Conservation (phyloP, 2,113 vertebrate species). For the Petromus typicus region DNA sequence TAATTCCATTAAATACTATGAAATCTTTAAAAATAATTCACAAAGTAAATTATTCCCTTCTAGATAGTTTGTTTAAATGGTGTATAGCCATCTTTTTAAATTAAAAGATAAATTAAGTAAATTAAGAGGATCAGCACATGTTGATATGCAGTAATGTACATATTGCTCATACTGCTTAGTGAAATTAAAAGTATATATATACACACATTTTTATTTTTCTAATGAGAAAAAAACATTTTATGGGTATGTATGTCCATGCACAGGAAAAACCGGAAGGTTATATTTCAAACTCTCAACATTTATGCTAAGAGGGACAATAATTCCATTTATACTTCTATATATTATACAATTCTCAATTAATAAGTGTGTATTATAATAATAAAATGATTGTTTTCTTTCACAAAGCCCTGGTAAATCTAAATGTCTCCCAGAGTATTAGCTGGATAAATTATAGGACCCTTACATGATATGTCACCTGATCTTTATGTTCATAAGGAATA, state of each 20-base stretch:
- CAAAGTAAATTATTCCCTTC: not conserved
- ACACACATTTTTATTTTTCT: not conserved
- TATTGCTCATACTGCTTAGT: not conserved
- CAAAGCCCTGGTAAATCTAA: conserved; percentile 8
- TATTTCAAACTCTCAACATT: not conserved
- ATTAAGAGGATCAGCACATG: conserved; percentile 17
- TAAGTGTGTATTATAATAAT: not conserved
- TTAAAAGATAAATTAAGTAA: not conserved
- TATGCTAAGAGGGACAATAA: not conserved
- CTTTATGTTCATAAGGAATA: not conserved
- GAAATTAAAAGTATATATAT: not conserved
- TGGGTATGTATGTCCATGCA: not conserved
- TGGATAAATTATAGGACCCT: not conserved
- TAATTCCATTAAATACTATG: not conserved
- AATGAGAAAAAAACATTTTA: not conserved
- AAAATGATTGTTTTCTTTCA: conserved; percentile 24
- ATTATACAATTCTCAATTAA: conserved; percentile 22
- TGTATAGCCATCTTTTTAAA: not conserved
- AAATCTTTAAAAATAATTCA: conserved; percentile 38
- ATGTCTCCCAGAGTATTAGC: not conserved
- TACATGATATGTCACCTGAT: not conserved
- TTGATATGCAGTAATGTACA: not conserved
- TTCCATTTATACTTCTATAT: not conserved
- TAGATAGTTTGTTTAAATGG: not conserved
- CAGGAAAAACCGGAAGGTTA: not conserved